phyloP scores from a whole-genome alignment of 2,113 vertebrate species.

The Poecilia latipinna region DNA sequence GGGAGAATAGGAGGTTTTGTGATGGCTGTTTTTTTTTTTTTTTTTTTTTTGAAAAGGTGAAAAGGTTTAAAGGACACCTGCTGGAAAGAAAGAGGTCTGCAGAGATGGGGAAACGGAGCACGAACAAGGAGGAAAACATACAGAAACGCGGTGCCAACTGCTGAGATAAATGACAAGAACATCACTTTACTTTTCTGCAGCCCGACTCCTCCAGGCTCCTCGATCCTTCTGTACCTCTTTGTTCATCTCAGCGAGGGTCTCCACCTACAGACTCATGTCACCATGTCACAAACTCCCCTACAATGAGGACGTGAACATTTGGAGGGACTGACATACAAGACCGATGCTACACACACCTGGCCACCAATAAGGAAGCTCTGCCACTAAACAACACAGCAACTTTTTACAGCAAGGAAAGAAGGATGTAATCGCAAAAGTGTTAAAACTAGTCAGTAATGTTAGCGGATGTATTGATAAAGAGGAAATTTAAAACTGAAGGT shows the following conservation, averaged over 20 bases:
- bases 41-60: constrained; percentile 25
- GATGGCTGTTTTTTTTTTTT: background rate
- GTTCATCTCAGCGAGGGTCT: constrained; percentile 45
- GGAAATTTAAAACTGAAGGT: background rate
- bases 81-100: constrained; percentile 29
- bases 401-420: background rate
- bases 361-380: background rate
- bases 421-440: background rate
- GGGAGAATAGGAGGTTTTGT: background rate
- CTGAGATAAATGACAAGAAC: constrained; percentile 66
- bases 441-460: background rate
- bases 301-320: background rate
- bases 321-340: constrained; percentile 5
- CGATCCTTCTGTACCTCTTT: constrained; percentile 19
- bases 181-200: constrained; percentile 41
- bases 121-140: constrained; percentile 31
- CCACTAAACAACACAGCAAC: background rate
- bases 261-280: constrained; percentile 47
- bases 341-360: background rate
- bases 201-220: constrained; percentile 13
- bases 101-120: constrained; percentile 4
- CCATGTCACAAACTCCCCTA: constrained; percentile 54
- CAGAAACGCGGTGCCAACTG: constrained; percentile 44
- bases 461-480: background rate
- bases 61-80: constrained; percentile 45